These are phyloP conservation scores for Hemistola chrysoprasaria DNA, from an alignment of 2,888 invertebrate genomes.

Conservation along the genomic window DNA sequence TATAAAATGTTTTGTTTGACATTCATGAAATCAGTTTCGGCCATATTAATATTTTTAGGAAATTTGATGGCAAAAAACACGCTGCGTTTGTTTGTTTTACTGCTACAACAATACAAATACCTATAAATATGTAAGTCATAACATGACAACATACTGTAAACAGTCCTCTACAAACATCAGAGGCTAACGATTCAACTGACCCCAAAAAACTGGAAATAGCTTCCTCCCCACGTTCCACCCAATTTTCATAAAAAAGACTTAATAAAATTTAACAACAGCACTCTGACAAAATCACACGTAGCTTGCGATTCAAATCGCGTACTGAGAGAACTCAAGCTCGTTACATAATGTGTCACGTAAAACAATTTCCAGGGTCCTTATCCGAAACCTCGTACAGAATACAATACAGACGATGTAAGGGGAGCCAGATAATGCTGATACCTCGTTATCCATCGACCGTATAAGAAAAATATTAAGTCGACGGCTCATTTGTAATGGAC, in stretches of 20 bases:
- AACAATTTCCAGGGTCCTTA: slow-evolving; percentile 66
- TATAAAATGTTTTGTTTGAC: too few relatives aligned
- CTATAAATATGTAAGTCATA: not conserved
- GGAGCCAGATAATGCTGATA: slow-evolving; percentile 25
- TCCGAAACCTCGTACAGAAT: slow-evolving; percentile 50
- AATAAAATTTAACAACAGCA: slow-evolving; percentile 20
- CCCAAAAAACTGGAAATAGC: not conserved
- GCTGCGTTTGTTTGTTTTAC: too few relatives aligned
- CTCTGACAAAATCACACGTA: slow-evolving; percentile 21
- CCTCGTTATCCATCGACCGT: slow-evolving; percentile 14
- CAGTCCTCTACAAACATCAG: slow-evolving; percentile 5
- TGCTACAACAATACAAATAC: not conserved
- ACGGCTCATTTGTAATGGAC: slow-evolving; percentile 20
- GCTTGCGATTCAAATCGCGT: slow-evolving; percentile 33
- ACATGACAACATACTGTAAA: not conserved
- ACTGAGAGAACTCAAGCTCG: slow-evolving; percentile 35
- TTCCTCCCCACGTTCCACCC: slow-evolving; percentile 5
- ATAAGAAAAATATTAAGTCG: slow-evolving; percentile 4
- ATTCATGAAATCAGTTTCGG: too few relatives aligned
- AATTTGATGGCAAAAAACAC: too few relatives aligned
- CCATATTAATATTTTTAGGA: too few relatives aligned
- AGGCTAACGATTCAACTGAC: slow-evolving; percentile 7
- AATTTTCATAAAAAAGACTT: slow-evolving; percentile 19
- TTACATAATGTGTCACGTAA: slow-evolving; percentile 67
- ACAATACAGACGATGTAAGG: slow-evolving; percentile 41